Evolutionary conservation across 2,113 vertebrate species (phyloP), one percentile per base, ranked within the genome.

Genomic region (Cyanoliseus patagonus): DNA sequence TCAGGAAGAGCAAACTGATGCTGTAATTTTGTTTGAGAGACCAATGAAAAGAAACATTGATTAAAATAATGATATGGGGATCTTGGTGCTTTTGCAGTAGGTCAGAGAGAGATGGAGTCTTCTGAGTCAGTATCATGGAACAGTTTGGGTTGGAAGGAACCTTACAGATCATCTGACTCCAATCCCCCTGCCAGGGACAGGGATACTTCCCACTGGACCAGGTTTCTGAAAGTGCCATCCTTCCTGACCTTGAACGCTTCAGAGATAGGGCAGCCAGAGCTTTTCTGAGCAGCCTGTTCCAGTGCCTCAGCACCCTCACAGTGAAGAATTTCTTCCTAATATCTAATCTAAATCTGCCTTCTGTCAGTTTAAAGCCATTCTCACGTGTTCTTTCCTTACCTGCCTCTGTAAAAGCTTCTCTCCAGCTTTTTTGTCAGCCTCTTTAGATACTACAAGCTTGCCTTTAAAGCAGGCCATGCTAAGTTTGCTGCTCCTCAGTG

Each of bases 1-100:
- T 84, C 81, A 69, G 91, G 94, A 91, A 89, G 89, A 52, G n/a
- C 77, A 79, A 81, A 78, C 66, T 11, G 52, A 92, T 87, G 93
- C 39, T 82, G 57, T 75, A n/a, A 91, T 89, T 95, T 76, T 23
- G 39, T 69, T 89, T 49, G 47, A 69, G 83, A 64, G 12, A 84
- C 12, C 14, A 24, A 47, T 72, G 83, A 91, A 86, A 94, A 68
- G 81, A n/a, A 85, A n/a, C 52, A 16, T 1, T 64, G 86, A 87
- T 91, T 52, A 24, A 63, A 88, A 84, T 81, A 47, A 53, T 12
- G 1, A 41, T 12, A 3, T 37, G 89, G 74, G 78, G 67, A 80
- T 94, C 88, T 57, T 91, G 81, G 35, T 85, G 87, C 89, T 95
- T 84, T 88, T 78, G 33, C 61, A 61, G 83, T 39, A 24, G 80